Base-by-base conservation (phyloP, 2,888 invertebrate genomes). In the Sturmia bella region DNA sequence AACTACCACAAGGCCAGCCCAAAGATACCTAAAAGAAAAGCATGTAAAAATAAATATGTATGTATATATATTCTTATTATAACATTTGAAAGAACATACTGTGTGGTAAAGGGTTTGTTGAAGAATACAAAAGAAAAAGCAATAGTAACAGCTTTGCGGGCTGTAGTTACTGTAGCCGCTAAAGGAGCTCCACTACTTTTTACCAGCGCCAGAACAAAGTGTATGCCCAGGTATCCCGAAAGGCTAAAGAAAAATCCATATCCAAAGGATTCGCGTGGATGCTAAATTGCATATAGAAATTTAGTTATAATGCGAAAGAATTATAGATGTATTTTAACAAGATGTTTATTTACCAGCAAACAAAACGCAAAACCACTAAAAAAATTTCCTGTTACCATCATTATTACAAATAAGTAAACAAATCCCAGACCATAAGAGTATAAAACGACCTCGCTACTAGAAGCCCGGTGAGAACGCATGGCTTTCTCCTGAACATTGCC, bases 401-500 rank as follows among this genome's bases (percentile, higher is more conserved):
- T 94, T 15, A 96, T 94, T 13, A 94, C 87, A 61, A 96, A 92
- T 61, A 99, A 92, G 90, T 98, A 98, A 0, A 95, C 85, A 88
- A 96, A 96, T 4, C 97, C 99, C 85, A 99, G 93, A 0, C 95
- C 94, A 90, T 98, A 99, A 0, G 98, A 98, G 89, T 97, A 98
- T 69, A 97, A 93, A 0, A 97, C 98, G 59, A 99, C 95, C 93
- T 99, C 98, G 84, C 96, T 95, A 90, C 97, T 98, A 0, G 95
- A 92, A 0, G 97, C 97, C 83, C 94, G 93, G 88, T 95, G 93
- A 81, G 94, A 93, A 87, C 96, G 96, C 96, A 99, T 97, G 0
- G 95, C 95, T 89, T 98, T 98, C 90, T 99, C 99, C 91, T 99
- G 99, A 0, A 98, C 96, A 91, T 99, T 99, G 19, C 99, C 99